These are phyloP conservation scores for Pan troglodytes DNA, from an alignment of 2,113 vertebrate genomes.

Conservation along the genomic window DNA sequence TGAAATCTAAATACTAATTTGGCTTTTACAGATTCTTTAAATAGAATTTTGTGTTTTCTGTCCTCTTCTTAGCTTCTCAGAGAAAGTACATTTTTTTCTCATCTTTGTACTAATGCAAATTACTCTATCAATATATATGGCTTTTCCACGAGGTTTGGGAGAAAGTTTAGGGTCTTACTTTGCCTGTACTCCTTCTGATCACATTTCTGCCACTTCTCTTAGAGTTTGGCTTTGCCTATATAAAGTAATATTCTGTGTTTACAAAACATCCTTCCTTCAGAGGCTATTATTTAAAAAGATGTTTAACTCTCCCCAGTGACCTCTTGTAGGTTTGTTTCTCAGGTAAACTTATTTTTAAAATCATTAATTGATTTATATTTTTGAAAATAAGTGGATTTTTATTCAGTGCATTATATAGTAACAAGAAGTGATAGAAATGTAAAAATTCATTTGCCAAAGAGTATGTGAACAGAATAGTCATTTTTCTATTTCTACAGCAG, in stretches of 20 bases:
- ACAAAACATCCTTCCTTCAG: not conserved
- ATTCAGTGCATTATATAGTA: not conserved
- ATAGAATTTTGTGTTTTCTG: not conserved
- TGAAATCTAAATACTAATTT: not conserved
- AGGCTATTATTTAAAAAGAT: not conserved
- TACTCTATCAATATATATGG: not conserved
- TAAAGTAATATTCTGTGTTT: not conserved
- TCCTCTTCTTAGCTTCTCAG: not conserved
- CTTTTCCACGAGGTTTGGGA: not conserved
- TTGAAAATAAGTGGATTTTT: constrained; percentile 24
- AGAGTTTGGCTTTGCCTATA: not conserved
- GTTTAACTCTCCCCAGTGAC: not conserved
- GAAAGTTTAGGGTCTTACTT: not conserved
- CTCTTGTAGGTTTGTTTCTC: not conserved
- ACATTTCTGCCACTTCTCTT: not conserved
- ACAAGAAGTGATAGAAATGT: not conserved
- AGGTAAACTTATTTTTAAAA: not conserved
- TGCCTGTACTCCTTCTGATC: not conserved
- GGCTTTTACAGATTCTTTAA: not conserved
- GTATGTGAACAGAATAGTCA: not conserved
- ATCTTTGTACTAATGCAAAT: not conserved
- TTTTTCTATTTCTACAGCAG: not conserved
- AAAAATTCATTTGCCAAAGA: not conserved
- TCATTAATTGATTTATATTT: not conserved
- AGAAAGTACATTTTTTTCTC: not conserved